Evolutionary conservation across 2,888 invertebrate genomes (phyloP), one percentile per base, ranked within the genome.

Genomic region (Rhagium mordax): DNA sequence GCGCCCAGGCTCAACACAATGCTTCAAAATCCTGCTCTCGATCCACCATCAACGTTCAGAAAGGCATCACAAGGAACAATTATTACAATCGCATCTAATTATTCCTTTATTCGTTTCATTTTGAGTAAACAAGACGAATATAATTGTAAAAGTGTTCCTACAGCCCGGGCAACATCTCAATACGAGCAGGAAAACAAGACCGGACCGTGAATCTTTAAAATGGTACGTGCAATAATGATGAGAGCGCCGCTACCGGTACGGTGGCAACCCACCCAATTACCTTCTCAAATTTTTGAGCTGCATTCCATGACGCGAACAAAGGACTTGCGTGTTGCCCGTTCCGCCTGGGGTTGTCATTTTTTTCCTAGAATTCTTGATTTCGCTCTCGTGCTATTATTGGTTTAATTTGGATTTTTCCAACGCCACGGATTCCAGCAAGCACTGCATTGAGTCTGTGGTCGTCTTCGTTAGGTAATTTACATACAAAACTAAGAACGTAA

Each of bases 331-430:
- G 85, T 83, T 78, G 80, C 80, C 79, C 74, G 78, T 84, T 84
- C 82, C 72, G 84, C 84, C 84, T 77, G 81, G 79, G 84, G 84
- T 84, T 84, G 83, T 84, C 83, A 84, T 82, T 84, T 84, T 82
- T 83, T 84, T 81, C 79, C 73, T 15, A 66, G 77, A 72, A 77
- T 74, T 77, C 77, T 77, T 78, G 79, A 82, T 82, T 81, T 75
- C 69, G 67, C 68, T 73, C 75, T 77, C 74, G 73, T 74, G 76
- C 74, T 73, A 68, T 74, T 77, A 77, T 74, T 74, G 76, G 76
- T 71, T 74, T 74, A 77, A 71, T 76, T 70, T 59, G 51, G 74
- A 70, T 59, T 61, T 62, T 66, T 59, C n/a, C 66, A 29, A 57
- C 29, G 62, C 71, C 57, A 29, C 7, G 33, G 41, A 41, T 67